Evolutionary conservation across 2,797 vertebrate genomes (phyloP).

Genomic region (Capromys pilorides): DNA sequence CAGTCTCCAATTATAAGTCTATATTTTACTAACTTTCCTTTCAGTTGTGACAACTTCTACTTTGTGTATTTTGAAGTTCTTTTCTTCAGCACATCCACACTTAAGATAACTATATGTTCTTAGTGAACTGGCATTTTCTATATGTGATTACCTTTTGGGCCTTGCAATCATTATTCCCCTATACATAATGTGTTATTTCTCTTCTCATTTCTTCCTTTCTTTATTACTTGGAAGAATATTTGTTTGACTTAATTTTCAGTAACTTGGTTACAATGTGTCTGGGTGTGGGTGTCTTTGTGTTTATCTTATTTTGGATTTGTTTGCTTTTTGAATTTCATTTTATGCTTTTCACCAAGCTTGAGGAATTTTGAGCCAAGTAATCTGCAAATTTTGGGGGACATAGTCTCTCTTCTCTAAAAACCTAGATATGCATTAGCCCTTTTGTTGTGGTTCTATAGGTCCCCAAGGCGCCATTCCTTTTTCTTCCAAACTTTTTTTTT

Average conservation of each 20-base stretch:
- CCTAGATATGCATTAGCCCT: not conserved
- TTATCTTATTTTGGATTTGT: constrained; percentile 12
- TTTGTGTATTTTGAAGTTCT: constrained; percentile 35
- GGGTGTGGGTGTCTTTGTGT: not conserved
- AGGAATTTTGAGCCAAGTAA: not conserved
- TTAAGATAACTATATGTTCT: not conserved
- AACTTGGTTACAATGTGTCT: not conserved
- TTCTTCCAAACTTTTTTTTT: not conserved
- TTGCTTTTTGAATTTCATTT: constrained; percentile 11
- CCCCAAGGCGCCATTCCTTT: not conserved
- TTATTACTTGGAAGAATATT: constrained; percentile 32
- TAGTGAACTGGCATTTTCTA: constrained; percentile 27
- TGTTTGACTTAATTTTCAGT: constrained; percentile 46
- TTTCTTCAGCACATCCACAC: not conserved
- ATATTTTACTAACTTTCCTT: constrained; percentile 39
- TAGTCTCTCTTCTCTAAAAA: not conserved
- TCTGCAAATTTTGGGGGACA: constrained; percentile 6
- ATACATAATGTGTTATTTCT: not conserved
- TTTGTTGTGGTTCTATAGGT: not conserved
- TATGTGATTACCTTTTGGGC: not conserved
- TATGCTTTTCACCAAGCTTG: not conserved
- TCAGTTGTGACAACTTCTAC: constrained; percentile 11
- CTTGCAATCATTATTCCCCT: not conserved
- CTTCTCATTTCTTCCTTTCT: not conserved
- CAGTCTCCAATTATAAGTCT: not conserved